phyloP scores from a whole-genome alignment of 2,888 invertebrate species.

The Netelia inedita region DNA sequence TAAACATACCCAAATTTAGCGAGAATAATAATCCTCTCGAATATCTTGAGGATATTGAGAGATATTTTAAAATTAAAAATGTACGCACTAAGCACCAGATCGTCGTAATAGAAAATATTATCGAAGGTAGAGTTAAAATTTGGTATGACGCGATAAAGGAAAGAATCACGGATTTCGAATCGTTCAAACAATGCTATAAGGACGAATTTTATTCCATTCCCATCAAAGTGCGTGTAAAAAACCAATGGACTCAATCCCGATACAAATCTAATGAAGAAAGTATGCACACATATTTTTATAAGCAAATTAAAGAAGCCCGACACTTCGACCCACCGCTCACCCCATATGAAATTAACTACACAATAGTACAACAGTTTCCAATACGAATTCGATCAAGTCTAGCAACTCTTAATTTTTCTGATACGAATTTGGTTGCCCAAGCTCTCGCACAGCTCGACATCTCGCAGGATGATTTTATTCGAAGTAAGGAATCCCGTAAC shows the following conservation, averaged over 20 bases:
- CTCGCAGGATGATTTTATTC: constrained; percentile 13
- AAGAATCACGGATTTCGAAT: constrained; percentile 2
- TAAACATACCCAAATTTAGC: not conserved
- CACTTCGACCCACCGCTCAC: constrained; percentile 30
- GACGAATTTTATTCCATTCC: constrained; percentile 51
- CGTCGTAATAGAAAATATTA: not conserved
- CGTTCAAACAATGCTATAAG: constrained; percentile 6
- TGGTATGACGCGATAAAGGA: constrained; percentile 12
- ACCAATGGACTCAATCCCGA: constrained; percentile 18
- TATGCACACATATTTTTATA: constrained; percentile 35
- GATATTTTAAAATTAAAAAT: constrained; percentile 50
- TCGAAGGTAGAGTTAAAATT: not conserved
- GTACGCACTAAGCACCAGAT: constrained; percentile 4
- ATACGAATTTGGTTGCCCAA: not conserved
- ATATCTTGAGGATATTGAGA: constrained; percentile 58
- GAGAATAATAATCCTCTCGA: not conserved
- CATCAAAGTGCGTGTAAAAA: constrained; percentile 28
- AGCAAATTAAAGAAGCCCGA: constrained; percentile 35
- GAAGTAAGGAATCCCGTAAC: constrained; percentile 8
- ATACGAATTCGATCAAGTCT: constrained; percentile 16
- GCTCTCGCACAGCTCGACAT: constrained; percentile 7
- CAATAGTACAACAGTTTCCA: constrained; percentile 32
- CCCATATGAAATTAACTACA: constrained; percentile 40
- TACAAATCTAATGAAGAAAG: constrained; percentile 5
- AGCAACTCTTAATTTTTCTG: constrained; percentile 25